Conservation (phyloP, 37 sponge, comb jelly and placozoan genomes). For the Lycopodina hypogea region DNA sequence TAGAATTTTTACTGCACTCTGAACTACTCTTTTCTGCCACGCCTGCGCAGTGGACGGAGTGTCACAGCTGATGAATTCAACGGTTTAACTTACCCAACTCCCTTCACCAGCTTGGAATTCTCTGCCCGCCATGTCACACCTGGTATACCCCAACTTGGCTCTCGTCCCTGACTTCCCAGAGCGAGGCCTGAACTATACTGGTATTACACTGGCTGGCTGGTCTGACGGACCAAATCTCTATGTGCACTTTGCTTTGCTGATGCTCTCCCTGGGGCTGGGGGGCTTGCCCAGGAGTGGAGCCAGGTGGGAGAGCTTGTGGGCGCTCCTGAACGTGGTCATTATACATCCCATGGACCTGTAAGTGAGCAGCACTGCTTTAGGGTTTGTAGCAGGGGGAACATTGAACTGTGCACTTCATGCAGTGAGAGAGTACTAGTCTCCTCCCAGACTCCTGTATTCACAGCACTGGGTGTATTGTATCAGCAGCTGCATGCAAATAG, state of each 20-base stretch:
- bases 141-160: constrained; percentile 61
- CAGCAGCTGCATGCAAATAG: not conserved
- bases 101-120: no score
- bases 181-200: constrained; percentile 60
- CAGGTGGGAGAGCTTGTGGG: constrained; percentile 28
- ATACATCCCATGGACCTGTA: constrained; percentile 71
- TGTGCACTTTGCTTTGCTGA: constrained; percentile 24
- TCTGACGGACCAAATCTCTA: constrained; percentile 26
- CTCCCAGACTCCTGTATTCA: no score
- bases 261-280: constrained; percentile 3
- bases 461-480: no score
- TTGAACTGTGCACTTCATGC: not conserved
- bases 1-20: no score
- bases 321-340: constrained; percentile 47
- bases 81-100: no score
- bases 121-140: constrained; percentile 41
- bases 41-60: no score
- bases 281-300: constrained; percentile 39
- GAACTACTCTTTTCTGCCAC: no score
- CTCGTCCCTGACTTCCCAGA: constrained; percentile 19
- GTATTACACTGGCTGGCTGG: constrained; percentile 32
- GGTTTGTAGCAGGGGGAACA: not conserved
- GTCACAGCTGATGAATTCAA: no score
- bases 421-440: not conserved
- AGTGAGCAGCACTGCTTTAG: no score